These are phyloP conservation scores for Psephotus haematonotus DNA, from an alignment of 2,113 vertebrate species.

Conservation along the genomic window DNA sequence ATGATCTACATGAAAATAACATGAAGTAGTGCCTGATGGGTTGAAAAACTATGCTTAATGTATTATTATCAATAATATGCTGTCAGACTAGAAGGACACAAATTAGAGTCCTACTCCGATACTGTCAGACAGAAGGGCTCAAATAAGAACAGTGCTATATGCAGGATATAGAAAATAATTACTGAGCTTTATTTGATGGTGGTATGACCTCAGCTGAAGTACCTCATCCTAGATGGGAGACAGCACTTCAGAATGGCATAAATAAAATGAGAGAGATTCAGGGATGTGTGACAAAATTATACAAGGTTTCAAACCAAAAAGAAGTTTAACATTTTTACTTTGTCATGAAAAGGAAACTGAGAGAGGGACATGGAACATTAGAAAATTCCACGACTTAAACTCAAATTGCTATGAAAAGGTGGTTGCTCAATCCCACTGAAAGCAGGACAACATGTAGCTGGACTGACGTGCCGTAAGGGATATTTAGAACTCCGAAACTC, in stretches of 20 bases:
- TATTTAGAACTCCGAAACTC: not conserved
- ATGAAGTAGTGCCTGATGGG: not conserved
- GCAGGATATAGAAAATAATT: not conserved
- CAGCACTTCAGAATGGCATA: not conserved
- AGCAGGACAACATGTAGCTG: not conserved
- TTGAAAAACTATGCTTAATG: conserved; percentile 6
- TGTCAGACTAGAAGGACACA: not conserved
- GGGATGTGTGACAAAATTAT: not conserved
- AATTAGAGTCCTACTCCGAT: not conserved
- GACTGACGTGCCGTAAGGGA: not conserved
- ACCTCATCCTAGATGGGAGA: not conserved
- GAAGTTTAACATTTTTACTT: not conserved
- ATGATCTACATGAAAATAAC: not conserved
- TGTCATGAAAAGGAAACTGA: not conserved
- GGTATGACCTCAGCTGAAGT: not conserved
- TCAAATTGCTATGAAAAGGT: not conserved
- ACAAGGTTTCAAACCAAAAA: not conserved
- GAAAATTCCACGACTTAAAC: not conserved
- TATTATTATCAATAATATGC: not conserved
- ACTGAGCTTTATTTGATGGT: conserved; percentile 3
- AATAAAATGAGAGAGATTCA: not conserved
- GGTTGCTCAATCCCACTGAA: not conserved
- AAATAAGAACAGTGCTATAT: not conserved
- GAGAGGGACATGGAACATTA: not conserved
- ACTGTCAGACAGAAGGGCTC: not conserved